These are phyloP conservation scores for Halichoerus grypus DNA, from an alignment of 2,113 vertebrate species.

Conservation along the genomic window DNA sequence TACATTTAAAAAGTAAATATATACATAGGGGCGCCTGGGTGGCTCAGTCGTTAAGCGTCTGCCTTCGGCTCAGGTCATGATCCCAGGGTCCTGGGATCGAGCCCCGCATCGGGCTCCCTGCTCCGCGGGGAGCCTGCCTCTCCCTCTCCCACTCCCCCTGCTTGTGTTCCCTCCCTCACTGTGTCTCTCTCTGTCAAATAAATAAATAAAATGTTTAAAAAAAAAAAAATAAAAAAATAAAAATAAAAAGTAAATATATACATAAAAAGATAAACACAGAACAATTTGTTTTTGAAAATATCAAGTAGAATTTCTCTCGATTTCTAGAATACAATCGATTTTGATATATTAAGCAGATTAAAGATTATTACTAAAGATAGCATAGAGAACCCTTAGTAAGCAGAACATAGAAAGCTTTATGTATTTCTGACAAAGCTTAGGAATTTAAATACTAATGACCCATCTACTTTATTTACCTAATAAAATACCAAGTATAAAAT, in stretches of 20 bases:
- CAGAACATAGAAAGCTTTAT: not conserved
- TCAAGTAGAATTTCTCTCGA: not conserved
- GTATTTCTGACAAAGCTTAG: not conserved
- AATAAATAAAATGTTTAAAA: too few relatives aligned
- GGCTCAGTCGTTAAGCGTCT: too few relatives aligned
- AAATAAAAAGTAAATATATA: not conserved
- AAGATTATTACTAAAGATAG: not conserved
- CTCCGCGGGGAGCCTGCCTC: too few relatives aligned
- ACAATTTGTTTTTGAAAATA: not conserved
- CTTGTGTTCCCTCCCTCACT: too few relatives aligned
- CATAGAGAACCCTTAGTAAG: not conserved
- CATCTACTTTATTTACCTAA: not conserved
- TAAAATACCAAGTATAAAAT: not conserved
- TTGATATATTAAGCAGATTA: slow-evolving; percentile 33
- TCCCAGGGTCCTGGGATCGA: too few relatives aligned
- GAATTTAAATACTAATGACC: not conserved
- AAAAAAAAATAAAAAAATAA: too few relatives aligned
- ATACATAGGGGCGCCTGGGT: too few relatives aligned
- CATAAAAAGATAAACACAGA: not conserved
- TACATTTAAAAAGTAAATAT: not conserved
- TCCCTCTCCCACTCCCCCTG: too few relatives aligned
- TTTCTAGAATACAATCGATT: not conserved
- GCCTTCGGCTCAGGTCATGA: too few relatives aligned
- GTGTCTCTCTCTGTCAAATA: too few relatives aligned
- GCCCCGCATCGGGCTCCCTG: too few relatives aligned